Evolutionary conservation across 53 echinoderm and acorn worm genomes (phyloP).

Genomic region (Antedon mediterranea): DNA sequence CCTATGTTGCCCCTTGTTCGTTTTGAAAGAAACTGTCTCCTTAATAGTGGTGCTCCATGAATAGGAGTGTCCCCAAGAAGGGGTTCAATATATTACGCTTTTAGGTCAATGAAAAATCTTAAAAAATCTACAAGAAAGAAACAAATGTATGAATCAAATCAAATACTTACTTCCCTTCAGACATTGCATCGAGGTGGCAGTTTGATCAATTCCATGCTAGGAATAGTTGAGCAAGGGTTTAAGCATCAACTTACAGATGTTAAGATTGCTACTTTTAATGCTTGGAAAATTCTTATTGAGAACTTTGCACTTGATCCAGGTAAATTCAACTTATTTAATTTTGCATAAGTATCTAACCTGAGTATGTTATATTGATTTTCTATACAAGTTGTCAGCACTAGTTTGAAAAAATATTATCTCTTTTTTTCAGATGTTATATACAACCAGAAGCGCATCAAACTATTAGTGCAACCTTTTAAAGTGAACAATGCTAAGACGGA

Average conservation of each 20-base stretch:
- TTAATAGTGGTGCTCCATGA: no score
- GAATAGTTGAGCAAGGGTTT: slow-evolving; percentile 85
- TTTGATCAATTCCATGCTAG: slow-evolving; percentile 68
- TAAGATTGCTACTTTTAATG: slow-evolving; percentile 52
- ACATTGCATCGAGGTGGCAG: slow-evolving; percentile 78
- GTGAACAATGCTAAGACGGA: slow-evolving; percentile 52
- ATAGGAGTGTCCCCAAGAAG: no score
- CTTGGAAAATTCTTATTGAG: slow-evolving; percentile 77
- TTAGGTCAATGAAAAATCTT: no score
- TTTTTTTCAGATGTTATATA: slow-evolving; percentile 80
- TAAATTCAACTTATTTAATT: slow-evolving; percentile 3
- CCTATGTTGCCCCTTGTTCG: no score
- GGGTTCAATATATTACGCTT: no score
- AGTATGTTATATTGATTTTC: neutral
- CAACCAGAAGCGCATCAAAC: slow-evolving; percentile 79
- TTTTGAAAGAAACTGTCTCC: neutral
- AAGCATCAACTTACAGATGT: slow-evolving; percentile 59
- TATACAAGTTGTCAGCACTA: neutral
- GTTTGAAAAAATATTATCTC: no score
- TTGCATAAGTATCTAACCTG: neutral
- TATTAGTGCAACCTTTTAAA: slow-evolving; percentile 77
- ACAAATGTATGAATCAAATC: no score
- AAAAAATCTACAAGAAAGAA: no score
- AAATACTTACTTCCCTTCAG: slow-evolving; percentile 9
- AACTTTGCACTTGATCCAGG: slow-evolving; percentile 82